Base-by-base conservation (phyloP, 2,797 vertebrate genomes). In the Lepilemur ruficaudatus region DNA sequence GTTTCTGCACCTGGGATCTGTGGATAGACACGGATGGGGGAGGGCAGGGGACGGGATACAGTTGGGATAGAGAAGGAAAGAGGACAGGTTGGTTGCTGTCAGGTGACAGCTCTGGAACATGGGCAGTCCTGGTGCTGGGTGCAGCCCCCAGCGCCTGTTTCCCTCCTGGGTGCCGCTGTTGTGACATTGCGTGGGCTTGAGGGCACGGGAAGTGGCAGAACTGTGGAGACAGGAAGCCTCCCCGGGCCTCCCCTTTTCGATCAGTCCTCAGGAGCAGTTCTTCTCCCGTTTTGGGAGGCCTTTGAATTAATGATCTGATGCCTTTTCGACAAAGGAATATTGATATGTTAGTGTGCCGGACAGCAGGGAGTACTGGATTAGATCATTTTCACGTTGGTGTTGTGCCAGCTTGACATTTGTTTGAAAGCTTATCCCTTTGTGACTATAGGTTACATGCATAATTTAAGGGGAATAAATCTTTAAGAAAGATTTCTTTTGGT, bases 321-420 rank as follows among this genome's bases (percentile, higher is more conserved):
- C 92, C 61, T 92, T 94, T 93, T 96, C 81, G 50, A 85, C 95
- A 97, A 93, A 96, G 92, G 89, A 70, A 95, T 97, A 97, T 96
- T 96, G 97, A 95, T 97, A 95, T 92, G 93, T 97, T 92, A 84
- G 87, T 59, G 61, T 93, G 84, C 50, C 32, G 25, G 87, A 94
- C 93, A 84, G 93, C 94, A 83, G 80, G 96, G 96, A 93, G 79
- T 92, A 67, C 87, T 38, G 87, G 94, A 90, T 97, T 93, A 96
- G 91, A 95, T 96, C 75, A 57, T 96, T 97, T 97, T 96, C 93
- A 94, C 57, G 28, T 89, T 85, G 89, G 91, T 97, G 80, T 96
- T 91, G 78, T 94, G 96, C 95, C 80, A 32, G 55, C 93, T 92
- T 95, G 96, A 94, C 96, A 94, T 97, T 97, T 81, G 91, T 97